phyloP scores from a whole-genome alignment of 2,113 vertebrate genomes.

The Cyanistes caeruleus region DNA sequence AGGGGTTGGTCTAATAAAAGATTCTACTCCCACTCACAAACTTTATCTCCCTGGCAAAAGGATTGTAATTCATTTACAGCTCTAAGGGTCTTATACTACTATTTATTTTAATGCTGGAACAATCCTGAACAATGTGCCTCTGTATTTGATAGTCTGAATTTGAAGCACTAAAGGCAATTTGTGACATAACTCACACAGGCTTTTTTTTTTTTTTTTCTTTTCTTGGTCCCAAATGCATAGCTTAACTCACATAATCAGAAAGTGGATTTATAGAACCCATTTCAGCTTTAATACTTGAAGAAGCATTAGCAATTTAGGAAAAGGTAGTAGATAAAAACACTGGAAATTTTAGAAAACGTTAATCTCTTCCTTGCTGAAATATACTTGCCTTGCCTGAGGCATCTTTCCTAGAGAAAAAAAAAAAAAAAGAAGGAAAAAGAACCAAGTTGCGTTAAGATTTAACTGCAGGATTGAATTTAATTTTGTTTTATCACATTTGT shows the following conservation, averaged over 20 bases:
- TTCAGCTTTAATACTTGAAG: slow-evolving; percentile 10
- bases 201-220: not conserved
- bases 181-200: not conserved
- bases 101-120: not conserved
- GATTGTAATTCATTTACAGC: not conserved
- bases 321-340: slow-evolving; percentile 15
- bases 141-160: not conserved
- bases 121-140: not conserved
- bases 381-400: not conserved
- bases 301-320: slow-evolving; percentile 37
- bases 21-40: not conserved
- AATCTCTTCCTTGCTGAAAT: slow-evolving; percentile 6
- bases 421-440: not conserved
- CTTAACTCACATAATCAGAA: slow-evolving; percentile 33
- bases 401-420: not conserved
- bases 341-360: slow-evolving; percentile 25
- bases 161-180: slow-evolving; percentile 24
- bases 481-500: slow-evolving; percentile 17
- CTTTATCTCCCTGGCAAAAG: not conserved
- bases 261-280: slow-evolving; percentile 7
- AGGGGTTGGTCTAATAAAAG: not conserved
- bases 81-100: not conserved
- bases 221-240: not conserved
- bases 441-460: not conserved
- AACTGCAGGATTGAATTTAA: slow-evolving; percentile 12